phyloP scores from a whole-genome alignment of 37 sponge, comb jelly and placozoan genomes.

The Mnemiopsis leidyi region DNA sequence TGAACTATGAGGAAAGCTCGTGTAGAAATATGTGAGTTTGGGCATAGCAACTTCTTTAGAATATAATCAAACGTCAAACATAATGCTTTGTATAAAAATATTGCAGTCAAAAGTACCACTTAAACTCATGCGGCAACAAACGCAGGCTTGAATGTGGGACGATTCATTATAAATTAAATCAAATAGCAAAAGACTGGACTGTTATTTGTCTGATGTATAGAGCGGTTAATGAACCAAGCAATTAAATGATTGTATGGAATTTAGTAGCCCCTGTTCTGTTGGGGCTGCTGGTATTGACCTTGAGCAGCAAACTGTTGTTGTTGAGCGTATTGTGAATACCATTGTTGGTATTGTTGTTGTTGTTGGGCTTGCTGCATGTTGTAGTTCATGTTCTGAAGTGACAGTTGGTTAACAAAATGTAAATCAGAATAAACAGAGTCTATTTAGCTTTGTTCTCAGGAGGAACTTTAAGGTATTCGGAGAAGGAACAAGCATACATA shows the following conservation, averaged over 20 bases:
- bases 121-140: no score
- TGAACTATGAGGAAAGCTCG: no score
- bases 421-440: no score
- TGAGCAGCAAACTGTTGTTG: neutral
- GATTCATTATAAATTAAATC: neutral
- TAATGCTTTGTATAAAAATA: no score
- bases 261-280: neutral
- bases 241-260: neutral
- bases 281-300: neutral
- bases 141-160: no score
- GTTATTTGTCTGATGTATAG: neutral
- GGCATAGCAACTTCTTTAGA: no score
- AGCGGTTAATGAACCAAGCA: neutral
- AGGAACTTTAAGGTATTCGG: no score
- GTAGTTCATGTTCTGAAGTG: neutral
- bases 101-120: no score
- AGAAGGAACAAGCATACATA: no score
- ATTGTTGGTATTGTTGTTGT: conserved; percentile 14
- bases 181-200: neutral
- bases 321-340: neutral
- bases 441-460: no score
- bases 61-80: no score
- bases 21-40: no score
- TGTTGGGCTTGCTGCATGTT: conserved; percentile 37
- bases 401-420: neutral